Evolutionary conservation across 2,888 invertebrate genomes (phyloP).

Genomic region (Rhorus exstirpatorius): DNA sequence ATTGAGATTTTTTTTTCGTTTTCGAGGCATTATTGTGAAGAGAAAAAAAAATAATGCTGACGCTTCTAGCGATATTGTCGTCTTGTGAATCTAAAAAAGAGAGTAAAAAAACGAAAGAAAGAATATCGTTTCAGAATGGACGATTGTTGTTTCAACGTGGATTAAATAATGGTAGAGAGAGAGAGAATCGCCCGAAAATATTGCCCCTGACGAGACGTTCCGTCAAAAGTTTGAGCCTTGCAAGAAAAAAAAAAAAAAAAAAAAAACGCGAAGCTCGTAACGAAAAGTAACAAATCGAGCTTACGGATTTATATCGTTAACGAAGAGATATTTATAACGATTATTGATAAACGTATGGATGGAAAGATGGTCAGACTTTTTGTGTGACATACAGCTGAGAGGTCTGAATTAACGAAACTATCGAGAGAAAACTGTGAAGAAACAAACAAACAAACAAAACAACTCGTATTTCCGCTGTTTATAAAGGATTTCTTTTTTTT

Average conservation of each 20-base stretch:
- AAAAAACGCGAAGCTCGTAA: constrained; percentile 31
- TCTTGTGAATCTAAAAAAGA: constrained; percentile 8
- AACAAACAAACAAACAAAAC: neutral
- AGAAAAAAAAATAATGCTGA: constrained; percentile 10
- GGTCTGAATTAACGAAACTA: constrained; percentile 10
- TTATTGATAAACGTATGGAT: constrained; percentile 65
- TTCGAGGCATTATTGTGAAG: constrained; percentile 4
- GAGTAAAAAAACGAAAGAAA: neutral
- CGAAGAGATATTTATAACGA: constrained; percentile 70
- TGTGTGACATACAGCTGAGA: constrained; percentile 6
- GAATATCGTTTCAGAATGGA: neutral
- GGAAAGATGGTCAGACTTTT: constrained; percentile 70
- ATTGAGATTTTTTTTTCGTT: constrained; percentile 11
- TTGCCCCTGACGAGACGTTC: constrained; percentile 10
- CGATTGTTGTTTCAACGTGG: neutral
- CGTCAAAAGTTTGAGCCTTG: constrained; percentile 16
- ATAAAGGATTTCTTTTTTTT: constrained; percentile 10
- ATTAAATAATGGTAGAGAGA: neutral
- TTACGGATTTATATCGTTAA: constrained; percentile 76
- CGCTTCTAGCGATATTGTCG: constrained; percentile 4
- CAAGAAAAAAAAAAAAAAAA: too few relatives aligned
- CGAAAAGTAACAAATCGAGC: constrained; percentile 73
- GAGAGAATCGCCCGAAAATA: constrained; percentile 6
- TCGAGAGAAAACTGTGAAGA: neutral
- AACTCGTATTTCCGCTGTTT: constrained; percentile 9